Conservation (phyloP, 2,888 invertebrate genomes). For the Drosophila mettleri region DNA sequence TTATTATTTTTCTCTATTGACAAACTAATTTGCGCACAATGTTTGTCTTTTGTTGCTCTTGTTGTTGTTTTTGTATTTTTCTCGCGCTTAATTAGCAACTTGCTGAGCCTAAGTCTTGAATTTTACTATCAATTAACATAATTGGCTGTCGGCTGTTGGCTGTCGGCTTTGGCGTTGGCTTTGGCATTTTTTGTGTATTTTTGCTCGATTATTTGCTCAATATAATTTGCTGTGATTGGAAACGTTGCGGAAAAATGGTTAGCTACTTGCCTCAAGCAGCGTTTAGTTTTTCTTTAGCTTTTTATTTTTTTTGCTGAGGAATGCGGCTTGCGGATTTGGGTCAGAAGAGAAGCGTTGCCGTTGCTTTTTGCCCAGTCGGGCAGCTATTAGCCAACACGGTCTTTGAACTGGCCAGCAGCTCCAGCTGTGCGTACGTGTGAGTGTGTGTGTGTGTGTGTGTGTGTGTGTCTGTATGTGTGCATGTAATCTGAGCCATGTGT, state of each 20-base stretch:
- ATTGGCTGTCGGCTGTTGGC: conserved; percentile 64
- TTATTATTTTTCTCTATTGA: conserved; percentile 39
- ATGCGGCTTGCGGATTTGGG: conserved; percentile 57
- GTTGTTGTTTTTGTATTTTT: conserved; percentile 20
- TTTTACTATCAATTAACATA: conserved; percentile 77
- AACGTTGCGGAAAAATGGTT: conserved; percentile 47
- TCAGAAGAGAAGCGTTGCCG: conserved; percentile 53
- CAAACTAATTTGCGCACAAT: conserved; percentile 64
- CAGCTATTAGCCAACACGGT: conserved; percentile 50
- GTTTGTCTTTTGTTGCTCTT: conserved; percentile 10
- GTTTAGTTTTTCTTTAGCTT: conserved; percentile 11
- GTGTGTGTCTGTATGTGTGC: conserved; percentile 11
- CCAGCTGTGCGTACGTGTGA: conserved; percentile 18
- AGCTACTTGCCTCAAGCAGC: conserved; percentile 28
- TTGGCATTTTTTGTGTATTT: conserved; percentile 14
- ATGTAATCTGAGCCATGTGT: conserved; percentile 62
- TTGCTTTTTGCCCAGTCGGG: conserved; percentile 22
- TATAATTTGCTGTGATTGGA: conserved; percentile 60
- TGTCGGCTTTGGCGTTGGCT: no score
- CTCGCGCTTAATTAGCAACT: conserved; percentile 65
- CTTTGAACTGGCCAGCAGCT: conserved; percentile 56
- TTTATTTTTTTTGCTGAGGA: conserved; percentile 35
- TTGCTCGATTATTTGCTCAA: conserved; percentile 53
- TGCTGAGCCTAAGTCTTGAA: conserved; percentile 46
- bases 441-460: conserved; percentile 12